These are phyloP conservation scores for Aromia moschata DNA, from an alignment of 2,888 invertebrate species.

Conservation along the genomic window DNA sequence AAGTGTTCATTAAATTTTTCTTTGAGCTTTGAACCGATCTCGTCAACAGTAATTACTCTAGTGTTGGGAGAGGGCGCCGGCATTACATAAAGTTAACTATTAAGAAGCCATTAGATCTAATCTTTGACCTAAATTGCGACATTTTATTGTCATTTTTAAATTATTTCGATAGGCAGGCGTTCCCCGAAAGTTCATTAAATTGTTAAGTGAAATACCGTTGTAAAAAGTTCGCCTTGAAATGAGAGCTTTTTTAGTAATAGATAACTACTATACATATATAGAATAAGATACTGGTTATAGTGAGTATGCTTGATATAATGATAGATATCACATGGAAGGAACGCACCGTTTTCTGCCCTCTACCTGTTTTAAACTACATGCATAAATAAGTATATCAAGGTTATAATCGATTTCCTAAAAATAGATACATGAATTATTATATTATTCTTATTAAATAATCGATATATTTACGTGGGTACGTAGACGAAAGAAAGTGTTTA, in stretches of 20 bases:
- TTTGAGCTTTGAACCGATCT: background rate
- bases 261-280: background rate
- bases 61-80: background rate
- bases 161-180: background rate
- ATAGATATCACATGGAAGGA: too few species aligned
- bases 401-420: background rate
- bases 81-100: background rate
- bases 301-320: too few species aligned
- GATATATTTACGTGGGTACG: background rate
- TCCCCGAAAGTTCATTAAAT: background rate
- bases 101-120: background rate
- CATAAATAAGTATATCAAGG: slow-evolving; percentile 4
- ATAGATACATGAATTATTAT: background rate
- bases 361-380: background rate
- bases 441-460: background rate
- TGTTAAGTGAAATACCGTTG: background rate
- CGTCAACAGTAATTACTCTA: too few species aligned
- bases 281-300: too few species aligned
- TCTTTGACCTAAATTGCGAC: background rate
- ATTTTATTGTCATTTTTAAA: background rate
- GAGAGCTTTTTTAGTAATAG: too few species aligned
- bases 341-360: background rate
- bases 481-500: background rate
- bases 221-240: background rate
- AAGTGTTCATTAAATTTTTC: too few species aligned